Conservation (phyloP, 2,888 invertebrate species). For the Hyposoter didymator region DNA sequence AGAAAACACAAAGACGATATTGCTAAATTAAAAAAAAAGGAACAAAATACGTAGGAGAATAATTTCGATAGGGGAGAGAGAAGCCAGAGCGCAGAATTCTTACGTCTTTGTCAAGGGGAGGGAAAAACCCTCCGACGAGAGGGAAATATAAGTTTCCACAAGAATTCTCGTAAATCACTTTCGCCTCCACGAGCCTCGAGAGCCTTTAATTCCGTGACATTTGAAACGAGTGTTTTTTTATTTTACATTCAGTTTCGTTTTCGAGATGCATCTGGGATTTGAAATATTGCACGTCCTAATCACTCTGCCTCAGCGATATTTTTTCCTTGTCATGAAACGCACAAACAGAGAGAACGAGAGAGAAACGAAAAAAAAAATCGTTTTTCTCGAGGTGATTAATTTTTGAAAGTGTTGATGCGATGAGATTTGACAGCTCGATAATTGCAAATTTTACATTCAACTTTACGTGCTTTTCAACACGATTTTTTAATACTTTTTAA, state of each 20-base stretch:
- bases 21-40: background rate
- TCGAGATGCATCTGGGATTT: conserved; percentile 35
- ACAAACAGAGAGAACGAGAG: too few species aligned
- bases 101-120: conserved; percentile 40
- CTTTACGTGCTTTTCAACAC: background rate
- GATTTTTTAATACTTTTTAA: background rate
- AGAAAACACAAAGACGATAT: conserved; percentile 8
- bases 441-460: background rate
- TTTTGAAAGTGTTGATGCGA: background rate
- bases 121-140: conserved; percentile 53
- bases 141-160: conserved; percentile 10
- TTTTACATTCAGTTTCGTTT: conserved; percentile 33
- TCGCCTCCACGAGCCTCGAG: conserved; percentile 28
- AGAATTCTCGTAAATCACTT: conserved; percentile 61
- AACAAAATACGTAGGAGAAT: conserved; percentile 52
- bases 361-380: background rate
- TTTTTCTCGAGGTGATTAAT: background rate
- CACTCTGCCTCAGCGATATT: conserved; percentile 5
- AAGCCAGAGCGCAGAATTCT: conserved; percentile 15
- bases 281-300: conserved; percentile 33
- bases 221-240: conserved; percentile 28
- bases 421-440: background rate
- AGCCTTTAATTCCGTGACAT: conserved; percentile 57
- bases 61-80: conserved; percentile 56
- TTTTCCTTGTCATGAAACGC: background rate